Evolutionary conservation across 2,797 vertebrate genomes (phyloP).

Genomic region (Balearica regulorum): DNA sequence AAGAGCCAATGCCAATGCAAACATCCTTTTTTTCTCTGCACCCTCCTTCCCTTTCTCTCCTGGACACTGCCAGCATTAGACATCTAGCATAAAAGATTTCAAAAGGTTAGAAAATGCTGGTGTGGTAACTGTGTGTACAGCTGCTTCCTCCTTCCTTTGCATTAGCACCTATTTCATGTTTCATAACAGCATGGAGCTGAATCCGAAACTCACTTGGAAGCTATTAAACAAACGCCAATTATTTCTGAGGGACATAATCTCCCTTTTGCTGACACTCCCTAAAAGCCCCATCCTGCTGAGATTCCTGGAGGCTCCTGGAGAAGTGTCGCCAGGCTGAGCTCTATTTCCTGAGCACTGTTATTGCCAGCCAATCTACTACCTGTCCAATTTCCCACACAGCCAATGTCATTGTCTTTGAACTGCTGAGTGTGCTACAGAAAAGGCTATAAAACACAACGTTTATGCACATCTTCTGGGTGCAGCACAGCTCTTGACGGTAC

Average conservation of each 20-base stretch:
- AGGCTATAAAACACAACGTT: background rate
- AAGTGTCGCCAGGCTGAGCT: background rate
- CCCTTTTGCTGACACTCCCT: background rate
- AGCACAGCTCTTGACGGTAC: background rate
- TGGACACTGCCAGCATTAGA: background rate
- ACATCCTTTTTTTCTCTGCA: background rate
- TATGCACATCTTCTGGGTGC: background rate
- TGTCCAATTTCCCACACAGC: background rate
- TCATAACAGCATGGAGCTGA: background rate
- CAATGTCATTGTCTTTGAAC: background rate
- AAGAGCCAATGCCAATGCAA: background rate
- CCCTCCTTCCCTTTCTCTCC: background rate
- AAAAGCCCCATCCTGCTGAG: background rate
- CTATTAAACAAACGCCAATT: background rate
- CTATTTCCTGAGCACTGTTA: background rate
- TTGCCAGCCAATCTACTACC: background rate
- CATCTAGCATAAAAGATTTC: background rate
- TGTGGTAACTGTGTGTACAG: background rate
- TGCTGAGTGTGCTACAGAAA: background rate
- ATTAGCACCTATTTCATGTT: background rate
- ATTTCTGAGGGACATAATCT: background rate
- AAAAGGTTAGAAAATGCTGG: background rate
- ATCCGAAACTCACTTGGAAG: constrained; percentile 1
- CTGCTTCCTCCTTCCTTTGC: background rate
- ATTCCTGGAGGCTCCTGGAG: background rate